Evolutionary conservation across 2,797 vertebrate genomes (phyloP).

Genomic region (Hydrocynus forskahlii): DNA sequence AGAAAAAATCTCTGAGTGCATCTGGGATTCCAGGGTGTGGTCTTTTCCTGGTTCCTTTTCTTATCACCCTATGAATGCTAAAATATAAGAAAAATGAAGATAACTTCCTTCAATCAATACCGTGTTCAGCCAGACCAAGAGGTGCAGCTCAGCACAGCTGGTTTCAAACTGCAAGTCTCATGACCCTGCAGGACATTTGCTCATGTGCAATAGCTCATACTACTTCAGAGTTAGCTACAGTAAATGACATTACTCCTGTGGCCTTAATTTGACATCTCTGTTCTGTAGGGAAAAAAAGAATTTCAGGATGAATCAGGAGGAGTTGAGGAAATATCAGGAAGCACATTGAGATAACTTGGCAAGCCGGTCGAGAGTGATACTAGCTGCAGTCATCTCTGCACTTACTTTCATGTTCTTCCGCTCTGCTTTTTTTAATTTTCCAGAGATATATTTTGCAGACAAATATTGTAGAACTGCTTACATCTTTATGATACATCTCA

Average conservation of each 20-base stretch:
- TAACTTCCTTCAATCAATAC: conserved; percentile 14
- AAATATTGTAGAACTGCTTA: background rate
- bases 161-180: conserved; percentile 20
- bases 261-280: conserved; percentile 41
- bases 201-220: conserved; percentile 26
- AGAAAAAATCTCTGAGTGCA: conserved; percentile 50
- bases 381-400: background rate
- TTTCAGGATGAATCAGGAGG: conserved; percentile 30
- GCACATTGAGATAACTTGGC: conserved; percentile 15
- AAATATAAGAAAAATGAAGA: background rate
- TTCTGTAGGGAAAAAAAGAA: conserved; percentile 33
- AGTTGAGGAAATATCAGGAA: background rate
- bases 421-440: background rate
- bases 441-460: background rate
- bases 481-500: conserved; percentile 2
- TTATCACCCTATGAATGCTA: conserved; percentile 8
- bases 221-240: conserved; percentile 18
- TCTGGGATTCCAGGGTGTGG: background rate
- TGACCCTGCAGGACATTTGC: conserved; percentile 2
- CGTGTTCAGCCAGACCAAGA: background rate
- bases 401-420: background rate
- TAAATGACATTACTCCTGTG: conserved; percentile 40
- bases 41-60: background rate
- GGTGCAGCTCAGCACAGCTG: conserved; percentile 16
- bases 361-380: background rate